Evolutionary conservation across 1,140 invertebrate genomes (phyloP).

Genomic region (Colletes latitarsis): DNA sequence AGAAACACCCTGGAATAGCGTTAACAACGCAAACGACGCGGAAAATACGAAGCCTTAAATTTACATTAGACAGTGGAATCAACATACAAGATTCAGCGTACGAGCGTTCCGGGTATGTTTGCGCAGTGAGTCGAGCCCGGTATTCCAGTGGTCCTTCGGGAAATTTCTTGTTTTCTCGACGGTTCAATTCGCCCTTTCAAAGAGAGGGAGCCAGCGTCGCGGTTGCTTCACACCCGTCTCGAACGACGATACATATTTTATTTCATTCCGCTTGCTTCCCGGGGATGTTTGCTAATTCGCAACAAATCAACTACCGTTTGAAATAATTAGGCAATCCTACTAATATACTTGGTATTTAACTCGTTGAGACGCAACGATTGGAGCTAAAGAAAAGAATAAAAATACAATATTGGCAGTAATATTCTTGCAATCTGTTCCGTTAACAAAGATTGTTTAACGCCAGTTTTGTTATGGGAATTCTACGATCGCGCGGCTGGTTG

Average conservation of each 20-base stretch:
- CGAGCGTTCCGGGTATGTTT: slow-evolving; percentile 44
- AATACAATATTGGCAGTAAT: no score
- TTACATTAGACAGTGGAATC: slow-evolving; percentile 42
- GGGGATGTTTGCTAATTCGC: background rate
- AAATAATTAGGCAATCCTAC: background rate
- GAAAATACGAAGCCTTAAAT: slow-evolving; percentile 35
- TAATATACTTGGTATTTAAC: background rate
- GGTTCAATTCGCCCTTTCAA: slow-evolving; percentile 44
- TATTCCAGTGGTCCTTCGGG: slow-evolving; percentile 54
- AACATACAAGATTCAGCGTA: slow-evolving; percentile 52
- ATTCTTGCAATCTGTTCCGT: no score
- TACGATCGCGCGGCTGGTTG: background rate
- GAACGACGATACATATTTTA: slow-evolving; percentile 55
- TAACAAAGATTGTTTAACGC: no score
- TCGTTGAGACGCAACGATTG: background rate
- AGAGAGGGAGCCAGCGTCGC: background rate
- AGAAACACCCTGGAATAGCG: background rate
- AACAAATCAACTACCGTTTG: background rate
- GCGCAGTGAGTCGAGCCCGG: slow-evolving; percentile 1
- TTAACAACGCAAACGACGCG: slow-evolving; percentile 6
- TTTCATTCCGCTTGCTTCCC: slow-evolving; percentile 25
- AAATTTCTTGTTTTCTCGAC: slow-evolving; percentile 59
- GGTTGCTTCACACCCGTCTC: slow-evolving; percentile 28
- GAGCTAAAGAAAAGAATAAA: no score
- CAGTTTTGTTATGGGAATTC: no score